phyloP scores from a whole-genome alignment of 2,888 invertebrate genomes.

The Phytoseiulus persimilis region DNA sequence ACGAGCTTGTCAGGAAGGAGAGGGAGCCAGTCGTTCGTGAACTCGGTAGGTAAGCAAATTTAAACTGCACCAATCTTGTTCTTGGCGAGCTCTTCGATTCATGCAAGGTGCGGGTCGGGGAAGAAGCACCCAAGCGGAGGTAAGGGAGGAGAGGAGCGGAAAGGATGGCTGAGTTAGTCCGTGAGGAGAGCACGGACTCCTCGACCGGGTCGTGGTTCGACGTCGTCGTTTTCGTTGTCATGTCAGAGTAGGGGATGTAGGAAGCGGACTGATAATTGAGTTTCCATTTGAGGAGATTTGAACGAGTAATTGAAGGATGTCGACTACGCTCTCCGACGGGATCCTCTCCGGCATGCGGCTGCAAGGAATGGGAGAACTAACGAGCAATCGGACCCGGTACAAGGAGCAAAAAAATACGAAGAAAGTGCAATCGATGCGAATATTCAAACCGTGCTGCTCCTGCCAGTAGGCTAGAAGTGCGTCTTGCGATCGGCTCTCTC shows the following conservation, averaged over 20 bases:
- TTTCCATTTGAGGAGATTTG: background rate
- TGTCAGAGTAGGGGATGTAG: background rate
- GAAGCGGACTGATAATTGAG: background rate
- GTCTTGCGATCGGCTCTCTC: no score
- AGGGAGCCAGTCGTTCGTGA: constrained; percentile 24
- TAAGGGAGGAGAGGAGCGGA: background rate
- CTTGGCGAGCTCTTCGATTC: background rate
- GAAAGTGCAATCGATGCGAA: no score
- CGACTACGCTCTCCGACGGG: background rate
- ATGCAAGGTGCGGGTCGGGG: background rate
- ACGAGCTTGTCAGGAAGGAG: background rate
- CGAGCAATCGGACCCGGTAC: no score
- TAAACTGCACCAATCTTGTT: constrained; percentile 15
- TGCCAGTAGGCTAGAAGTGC: no score
- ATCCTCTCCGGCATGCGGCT: background rate
- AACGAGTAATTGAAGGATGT: background rate
- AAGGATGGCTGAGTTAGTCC: no score
- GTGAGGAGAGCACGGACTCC: background rate
- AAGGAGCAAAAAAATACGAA: no score
- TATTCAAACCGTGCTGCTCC: no score
- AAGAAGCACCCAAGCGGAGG: background rate
- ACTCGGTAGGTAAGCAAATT: constrained; percentile 37
- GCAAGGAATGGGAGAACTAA: no score
- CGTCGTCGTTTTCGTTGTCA: background rate
- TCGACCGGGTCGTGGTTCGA: background rate